phyloP scores from a whole-genome alignment of 2,797 vertebrate species.

The Phataginus tetradactyla region DNA sequence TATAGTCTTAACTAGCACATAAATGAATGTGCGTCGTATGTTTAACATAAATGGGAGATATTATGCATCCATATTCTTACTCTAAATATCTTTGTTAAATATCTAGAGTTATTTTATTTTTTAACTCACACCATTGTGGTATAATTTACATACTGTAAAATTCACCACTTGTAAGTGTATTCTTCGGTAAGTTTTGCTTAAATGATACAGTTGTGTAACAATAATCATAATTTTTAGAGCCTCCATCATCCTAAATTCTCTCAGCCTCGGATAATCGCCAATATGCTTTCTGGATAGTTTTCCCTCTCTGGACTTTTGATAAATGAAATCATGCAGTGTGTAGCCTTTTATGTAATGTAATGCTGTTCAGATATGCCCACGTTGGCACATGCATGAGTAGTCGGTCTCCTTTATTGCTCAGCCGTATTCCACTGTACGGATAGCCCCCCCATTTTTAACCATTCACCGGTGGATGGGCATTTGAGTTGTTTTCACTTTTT shows the following conservation, averaged over 20 bases:
- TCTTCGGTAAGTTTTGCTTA: background rate
- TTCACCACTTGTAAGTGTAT: background rate
- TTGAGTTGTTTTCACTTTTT: background rate
- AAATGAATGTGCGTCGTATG: background rate
- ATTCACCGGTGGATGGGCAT: background rate
- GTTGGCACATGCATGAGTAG: background rate
- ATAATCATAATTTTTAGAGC: background rate
- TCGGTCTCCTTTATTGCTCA: background rate
- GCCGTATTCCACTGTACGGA: background rate
- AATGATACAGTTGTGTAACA: background rate
- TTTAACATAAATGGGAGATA: background rate
- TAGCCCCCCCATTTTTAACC: background rate
- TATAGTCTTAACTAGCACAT: background rate
- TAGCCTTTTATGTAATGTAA: background rate
- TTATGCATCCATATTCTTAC: background rate
- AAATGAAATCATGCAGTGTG: background rate
- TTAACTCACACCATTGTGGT: background rate
- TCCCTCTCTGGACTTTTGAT: background rate
- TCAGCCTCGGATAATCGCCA: background rate
- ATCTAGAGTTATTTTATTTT: background rate
- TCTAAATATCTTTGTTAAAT: background rate
- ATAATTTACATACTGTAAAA: background rate
- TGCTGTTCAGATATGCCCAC: background rate
- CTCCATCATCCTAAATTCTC: background rate
- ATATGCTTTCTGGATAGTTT: background rate